These are phyloP conservation scores for Melopsittacus undulatus DNA, from an alignment of 2,797 vertebrate genomes.

Conservation along the genomic window DNA sequence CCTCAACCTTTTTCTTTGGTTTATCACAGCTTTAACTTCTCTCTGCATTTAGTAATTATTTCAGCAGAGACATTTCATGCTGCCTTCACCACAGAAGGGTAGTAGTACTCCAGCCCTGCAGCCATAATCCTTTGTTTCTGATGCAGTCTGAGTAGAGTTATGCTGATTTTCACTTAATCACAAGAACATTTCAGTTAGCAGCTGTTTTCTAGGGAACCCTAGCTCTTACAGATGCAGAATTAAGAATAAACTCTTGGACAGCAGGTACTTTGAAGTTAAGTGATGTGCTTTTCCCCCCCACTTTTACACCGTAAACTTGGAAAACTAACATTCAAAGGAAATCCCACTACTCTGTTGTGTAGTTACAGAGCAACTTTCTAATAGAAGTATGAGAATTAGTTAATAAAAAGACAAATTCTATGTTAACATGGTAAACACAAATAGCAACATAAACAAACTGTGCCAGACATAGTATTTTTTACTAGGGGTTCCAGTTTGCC, in stretches of 20 bases:
- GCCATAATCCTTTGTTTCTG: background rate
- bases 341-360: background rate
- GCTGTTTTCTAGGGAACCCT: background rate
- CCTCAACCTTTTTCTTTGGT: constrained; percentile 11
- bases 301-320: background rate
- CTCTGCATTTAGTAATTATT: background rate
- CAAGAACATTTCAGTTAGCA: background rate
- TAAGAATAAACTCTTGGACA: background rate
- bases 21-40: constrained; percentile 18
- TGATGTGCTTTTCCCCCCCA: background rate
- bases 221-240: background rate
- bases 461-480: background rate
- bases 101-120: background rate
- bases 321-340: background rate
- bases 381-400: background rate
- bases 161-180: background rate
- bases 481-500: background rate
- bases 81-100: background rate
- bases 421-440: background rate
- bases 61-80: background rate
- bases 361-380: background rate
- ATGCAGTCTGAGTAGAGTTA: background rate
- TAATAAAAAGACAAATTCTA: background rate
- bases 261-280: background rate
- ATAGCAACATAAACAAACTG: background rate